phyloP scores from a whole-genome alignment of 2,113 vertebrate species.

The Eublepharis macularius region DNA sequence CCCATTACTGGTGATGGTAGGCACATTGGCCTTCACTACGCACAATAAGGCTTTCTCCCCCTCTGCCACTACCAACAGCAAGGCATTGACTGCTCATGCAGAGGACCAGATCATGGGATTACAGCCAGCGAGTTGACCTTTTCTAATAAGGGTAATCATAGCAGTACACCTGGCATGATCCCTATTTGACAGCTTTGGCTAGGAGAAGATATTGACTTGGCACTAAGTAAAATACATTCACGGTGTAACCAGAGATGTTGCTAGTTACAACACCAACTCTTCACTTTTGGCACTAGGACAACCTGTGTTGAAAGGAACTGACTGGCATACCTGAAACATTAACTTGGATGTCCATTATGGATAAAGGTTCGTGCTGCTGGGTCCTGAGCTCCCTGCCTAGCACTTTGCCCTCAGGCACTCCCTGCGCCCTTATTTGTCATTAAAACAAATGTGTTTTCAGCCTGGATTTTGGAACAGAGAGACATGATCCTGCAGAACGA shows the following conservation, averaged over 20 bases:
- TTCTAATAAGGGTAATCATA: no score
- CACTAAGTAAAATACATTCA: background rate
- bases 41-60: background rate
- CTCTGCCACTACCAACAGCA: background rate
- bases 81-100: background rate
- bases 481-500: no score
- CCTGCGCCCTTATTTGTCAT: background rate
- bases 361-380: background rate
- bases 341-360: background rate
- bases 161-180: background rate
- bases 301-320: conserved; percentile 38
- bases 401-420: no score
- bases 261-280: conserved; percentile 15
- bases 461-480: background rate
- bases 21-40: background rate
- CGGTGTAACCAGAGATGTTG: background rate
- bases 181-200: background rate
- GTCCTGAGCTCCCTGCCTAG: background rate
- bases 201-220: background rate
- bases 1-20: background rate
- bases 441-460: background rate
- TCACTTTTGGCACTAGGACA: conserved; percentile 50
- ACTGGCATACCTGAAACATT: background rate
- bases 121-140: background rate
- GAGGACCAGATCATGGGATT: background rate